phyloP scores from a whole-genome alignment of 2,113 vertebrate species.

The Gallinago undulata region DNA sequence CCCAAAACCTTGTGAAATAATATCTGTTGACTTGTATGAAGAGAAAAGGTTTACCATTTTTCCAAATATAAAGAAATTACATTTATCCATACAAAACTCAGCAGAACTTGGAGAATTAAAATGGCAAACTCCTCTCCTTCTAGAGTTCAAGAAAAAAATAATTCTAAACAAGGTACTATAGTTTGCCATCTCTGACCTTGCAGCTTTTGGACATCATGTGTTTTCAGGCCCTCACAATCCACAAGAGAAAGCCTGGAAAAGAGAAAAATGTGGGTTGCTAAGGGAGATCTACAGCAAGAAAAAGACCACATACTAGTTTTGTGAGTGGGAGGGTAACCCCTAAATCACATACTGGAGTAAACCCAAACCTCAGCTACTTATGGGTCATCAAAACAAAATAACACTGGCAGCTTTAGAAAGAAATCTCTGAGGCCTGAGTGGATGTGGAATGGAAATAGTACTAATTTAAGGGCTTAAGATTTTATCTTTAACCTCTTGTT shows the following conservation, averaged over 20 bases:
- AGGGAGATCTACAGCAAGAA: not conserved
- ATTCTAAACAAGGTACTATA: not conserved
- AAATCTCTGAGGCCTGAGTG: not conserved
- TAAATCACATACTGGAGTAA: not conserved
- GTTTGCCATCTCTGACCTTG: not conserved
- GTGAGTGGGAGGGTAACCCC: not conserved
- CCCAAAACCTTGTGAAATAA: not conserved
- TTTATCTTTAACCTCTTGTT: constrained; percentile 17
- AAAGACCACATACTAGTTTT: not conserved
- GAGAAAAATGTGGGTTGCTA: not conserved
- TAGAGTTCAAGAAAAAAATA: not conserved
- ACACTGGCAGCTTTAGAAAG: not conserved
- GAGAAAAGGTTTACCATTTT: not conserved
- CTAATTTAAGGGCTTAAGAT: not conserved
- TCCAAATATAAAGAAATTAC: not conserved
- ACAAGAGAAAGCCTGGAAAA: not conserved
- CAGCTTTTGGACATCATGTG: not conserved
- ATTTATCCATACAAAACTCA: not conserved
- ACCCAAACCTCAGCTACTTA: constrained; percentile 2
- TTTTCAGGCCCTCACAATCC: not conserved
- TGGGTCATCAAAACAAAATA: constrained; percentile 19
- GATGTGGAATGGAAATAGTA: not conserved
- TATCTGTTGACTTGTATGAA: not conserved
- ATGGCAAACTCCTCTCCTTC: not conserved
- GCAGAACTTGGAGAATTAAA: not conserved